phyloP scores from a whole-genome alignment of 2,113 vertebrate genomes.

The Carassius gibelio region DNA sequence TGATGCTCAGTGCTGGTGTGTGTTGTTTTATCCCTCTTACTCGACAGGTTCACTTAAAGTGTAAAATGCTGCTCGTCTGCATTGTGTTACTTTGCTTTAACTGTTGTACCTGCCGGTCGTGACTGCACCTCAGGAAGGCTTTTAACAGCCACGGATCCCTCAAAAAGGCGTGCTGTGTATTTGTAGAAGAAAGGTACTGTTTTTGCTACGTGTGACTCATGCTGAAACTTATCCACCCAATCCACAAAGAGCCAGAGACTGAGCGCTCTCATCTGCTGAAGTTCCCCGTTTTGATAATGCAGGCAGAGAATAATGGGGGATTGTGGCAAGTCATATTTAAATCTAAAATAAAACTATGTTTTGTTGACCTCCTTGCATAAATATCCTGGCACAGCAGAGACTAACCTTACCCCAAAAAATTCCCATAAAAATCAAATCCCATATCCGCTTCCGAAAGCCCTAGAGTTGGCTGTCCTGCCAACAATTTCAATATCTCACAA shows the following conservation, averaged over 20 bases:
- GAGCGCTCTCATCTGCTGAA: slow-evolving; percentile 12
- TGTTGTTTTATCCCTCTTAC: slow-evolving; percentile 45
- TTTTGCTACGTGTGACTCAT: slow-evolving; percentile 37
- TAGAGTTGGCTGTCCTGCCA: slow-evolving; percentile 37
- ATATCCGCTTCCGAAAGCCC: slow-evolving; percentile 56
- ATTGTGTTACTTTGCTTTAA: slow-evolving; percentile 53
- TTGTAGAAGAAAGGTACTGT: slow-evolving; percentile 19
- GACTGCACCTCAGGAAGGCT: slow-evolving; percentile 58
- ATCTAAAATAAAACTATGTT: slow-evolving; percentile 54
- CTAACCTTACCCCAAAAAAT: slow-evolving; percentile 51
- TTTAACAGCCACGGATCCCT: slow-evolving; percentile 20
- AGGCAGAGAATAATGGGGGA: slow-evolving; percentile 58
- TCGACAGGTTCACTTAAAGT: slow-evolving; percentile 3
- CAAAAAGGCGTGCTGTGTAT: neutral
- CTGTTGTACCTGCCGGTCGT: slow-evolving; percentile 56
- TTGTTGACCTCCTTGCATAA: slow-evolving; percentile 64
- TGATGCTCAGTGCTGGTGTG: slow-evolving; percentile 38
- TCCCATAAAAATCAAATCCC: slow-evolving; percentile 63
- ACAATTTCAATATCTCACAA: neutral
- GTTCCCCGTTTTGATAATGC: slow-evolving; percentile 47
- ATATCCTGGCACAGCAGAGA: slow-evolving; percentile 9
- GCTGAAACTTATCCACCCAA: neutral
- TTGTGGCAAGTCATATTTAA: slow-evolving; percentile 53
- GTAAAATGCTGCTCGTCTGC: neutral
- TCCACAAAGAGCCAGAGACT: slow-evolving; percentile 5